Conservation (phyloP, 2,113 vertebrate species). For the Elephas maximus region DNA sequence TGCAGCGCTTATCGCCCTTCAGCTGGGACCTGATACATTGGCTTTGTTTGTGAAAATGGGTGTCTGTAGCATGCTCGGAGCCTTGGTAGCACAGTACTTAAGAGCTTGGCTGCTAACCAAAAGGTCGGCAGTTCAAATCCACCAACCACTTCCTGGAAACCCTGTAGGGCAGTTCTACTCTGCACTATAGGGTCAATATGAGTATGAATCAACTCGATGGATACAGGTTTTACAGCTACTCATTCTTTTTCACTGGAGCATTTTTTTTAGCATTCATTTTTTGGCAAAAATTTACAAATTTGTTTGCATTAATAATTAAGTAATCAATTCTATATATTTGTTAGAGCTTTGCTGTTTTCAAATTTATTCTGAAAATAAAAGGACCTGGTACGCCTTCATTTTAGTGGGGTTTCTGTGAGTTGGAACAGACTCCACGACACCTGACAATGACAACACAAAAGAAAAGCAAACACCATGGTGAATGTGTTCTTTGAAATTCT, state of each 20-base stretch:
- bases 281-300: background rate
- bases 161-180: too few species aligned
- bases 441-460: background rate
- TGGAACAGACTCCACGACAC: too few species aligned
- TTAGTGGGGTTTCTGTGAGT: background rate
- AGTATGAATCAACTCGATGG: too few species aligned
- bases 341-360: background rate
- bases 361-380: conserved; percentile 38
- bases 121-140: too few species aligned
- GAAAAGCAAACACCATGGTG: background rate
- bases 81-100: too few species aligned
- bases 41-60: background rate
- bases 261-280: conserved; percentile 50
- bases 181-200: too few species aligned
- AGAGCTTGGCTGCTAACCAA: too few species aligned
- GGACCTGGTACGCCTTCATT: background rate
- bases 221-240: background rate
- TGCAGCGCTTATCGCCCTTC: rapidly evolving
- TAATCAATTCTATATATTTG: conserved; percentile 21
- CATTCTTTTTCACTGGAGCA: background rate
- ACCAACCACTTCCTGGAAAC: too few species aligned
- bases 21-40: background rate
- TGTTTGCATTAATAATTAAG: background rate
- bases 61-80: background rate
- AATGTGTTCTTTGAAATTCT: background rate